Base-by-base conservation (phyloP, 2,797 vertebrate species). In the Eulemur coronatus region DNA sequence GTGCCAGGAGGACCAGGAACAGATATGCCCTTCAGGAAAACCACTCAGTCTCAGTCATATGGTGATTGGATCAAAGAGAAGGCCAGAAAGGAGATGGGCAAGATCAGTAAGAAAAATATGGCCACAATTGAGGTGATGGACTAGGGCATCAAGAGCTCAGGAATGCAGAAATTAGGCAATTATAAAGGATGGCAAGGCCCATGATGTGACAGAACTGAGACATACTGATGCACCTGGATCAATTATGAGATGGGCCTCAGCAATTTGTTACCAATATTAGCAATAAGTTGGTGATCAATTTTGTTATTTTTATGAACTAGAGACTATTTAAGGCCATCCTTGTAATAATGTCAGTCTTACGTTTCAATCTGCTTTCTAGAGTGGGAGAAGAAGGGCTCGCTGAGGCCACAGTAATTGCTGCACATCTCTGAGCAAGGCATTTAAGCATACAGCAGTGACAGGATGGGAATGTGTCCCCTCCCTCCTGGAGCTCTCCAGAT, bases 261-360 rank as follows among this genome's bases (percentile, higher is more conserved):
- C 61, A 94, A 94, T 92, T 67, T 95, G 28, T 81, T 92, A 93
- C 35, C 24, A 41, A 65, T 79, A 96, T 84, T 59, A 92, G 52
- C 67, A 92, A 95, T 26, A 84, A 79, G 48, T 33, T 90, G 38
- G 38, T 22, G 1, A 95, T 90, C 55, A 20, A 78, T 94, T 87
- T 96, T 41, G 89, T 90, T 89, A 81, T 65, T 91, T 90, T 94
- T 84, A 88, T 67, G 7, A 93, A 84, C 59, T 73, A 84, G 35
- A 91, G 73, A 72, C 22, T 20, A 93, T 41, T 88, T 76, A 81
- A 90, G 43, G 35, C 26, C 11, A 57, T 55, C 61, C 28, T 63
- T 63, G 11, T 63, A 94, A 72, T 48, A 33, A 88, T 69, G 55
- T 72, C 80, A 87, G n/a, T 88, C 63, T 72, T 84, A 90, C 26